These are phyloP conservation scores for Cyclophora punctaria DNA, from an alignment of 2,888 invertebrate genomes.

Conservation along the genomic window DNA sequence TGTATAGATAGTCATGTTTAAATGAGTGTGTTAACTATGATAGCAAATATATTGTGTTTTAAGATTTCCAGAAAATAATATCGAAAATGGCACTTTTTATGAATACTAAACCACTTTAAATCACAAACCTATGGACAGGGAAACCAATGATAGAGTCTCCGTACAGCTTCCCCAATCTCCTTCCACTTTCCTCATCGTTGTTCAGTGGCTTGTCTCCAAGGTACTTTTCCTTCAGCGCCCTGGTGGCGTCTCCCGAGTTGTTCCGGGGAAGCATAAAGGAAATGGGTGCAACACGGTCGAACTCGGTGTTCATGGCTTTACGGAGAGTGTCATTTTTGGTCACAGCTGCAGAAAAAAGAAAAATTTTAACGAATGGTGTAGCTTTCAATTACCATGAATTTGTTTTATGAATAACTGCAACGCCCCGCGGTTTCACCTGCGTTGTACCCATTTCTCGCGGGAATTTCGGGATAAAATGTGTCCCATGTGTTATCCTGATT, in stretches of 20 bases:
- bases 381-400: not conserved
- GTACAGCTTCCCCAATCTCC: constrained; percentile 68
- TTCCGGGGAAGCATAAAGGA: constrained; percentile 77
- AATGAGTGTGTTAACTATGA: too few species aligned
- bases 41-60: too few species aligned
- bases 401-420: too few species aligned
- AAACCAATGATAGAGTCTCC: constrained; percentile 77
- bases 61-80: too few species aligned
- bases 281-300: constrained; percentile 78
- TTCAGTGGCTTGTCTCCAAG: constrained; percentile 36
- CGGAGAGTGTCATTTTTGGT: constrained; percentile 72
- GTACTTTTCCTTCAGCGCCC: constrained; percentile 67
- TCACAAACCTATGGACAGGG: constrained; percentile 62
- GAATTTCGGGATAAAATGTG: too few species aligned
- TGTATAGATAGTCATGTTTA: too few species aligned
- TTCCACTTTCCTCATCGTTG: constrained; percentile 48
- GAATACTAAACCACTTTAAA: too few species aligned
- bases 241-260: constrained; percentile 66
- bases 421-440: too few species aligned
- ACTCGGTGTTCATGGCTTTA: constrained; percentile 75
- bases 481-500: too few species aligned
- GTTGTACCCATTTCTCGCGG: too few species aligned
- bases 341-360: constrained; percentile 52
- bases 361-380: not conserved
- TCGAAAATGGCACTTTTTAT: too few species aligned